phyloP scores from a whole-genome alignment of 2,797 vertebrate species.

The Avahi laniger region DNA sequence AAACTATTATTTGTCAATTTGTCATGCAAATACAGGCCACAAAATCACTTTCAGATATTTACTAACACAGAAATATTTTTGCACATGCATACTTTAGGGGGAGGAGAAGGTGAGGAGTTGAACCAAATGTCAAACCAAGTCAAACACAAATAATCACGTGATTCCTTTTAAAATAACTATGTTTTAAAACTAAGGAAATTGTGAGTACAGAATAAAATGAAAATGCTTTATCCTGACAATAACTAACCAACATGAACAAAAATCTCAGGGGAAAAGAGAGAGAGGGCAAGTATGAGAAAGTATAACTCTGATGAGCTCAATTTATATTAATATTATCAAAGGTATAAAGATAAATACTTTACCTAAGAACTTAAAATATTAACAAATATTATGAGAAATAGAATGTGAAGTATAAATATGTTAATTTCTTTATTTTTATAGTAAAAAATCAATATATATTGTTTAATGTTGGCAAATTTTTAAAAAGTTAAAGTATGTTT shows the following conservation, averaged over 20 bases:
- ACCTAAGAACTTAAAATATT: conserved; percentile 27
- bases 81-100: background rate
- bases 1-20: background rate
- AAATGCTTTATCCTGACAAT: background rate
- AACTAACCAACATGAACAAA: background rate
- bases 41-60: conserved; percentile 21
- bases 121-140: background rate
- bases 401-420: background rate
- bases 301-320: background rate
- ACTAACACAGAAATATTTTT: background rate
- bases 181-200: background rate
- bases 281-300: background rate
- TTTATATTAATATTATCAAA: conserved; percentile 31
- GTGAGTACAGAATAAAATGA: background rate
- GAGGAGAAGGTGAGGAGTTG: background rate
- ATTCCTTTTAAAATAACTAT: background rate
- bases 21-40: background rate
- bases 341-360: background rate
- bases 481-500: background rate
- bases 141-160: background rate
- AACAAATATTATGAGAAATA: conserved; percentile 18
- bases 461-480: background rate
- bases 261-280: background rate
- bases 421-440: background rate
- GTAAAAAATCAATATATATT: background rate